Conservation (phyloP, 2,888 invertebrate species). For the Drosophila trichaetosa region DNA sequence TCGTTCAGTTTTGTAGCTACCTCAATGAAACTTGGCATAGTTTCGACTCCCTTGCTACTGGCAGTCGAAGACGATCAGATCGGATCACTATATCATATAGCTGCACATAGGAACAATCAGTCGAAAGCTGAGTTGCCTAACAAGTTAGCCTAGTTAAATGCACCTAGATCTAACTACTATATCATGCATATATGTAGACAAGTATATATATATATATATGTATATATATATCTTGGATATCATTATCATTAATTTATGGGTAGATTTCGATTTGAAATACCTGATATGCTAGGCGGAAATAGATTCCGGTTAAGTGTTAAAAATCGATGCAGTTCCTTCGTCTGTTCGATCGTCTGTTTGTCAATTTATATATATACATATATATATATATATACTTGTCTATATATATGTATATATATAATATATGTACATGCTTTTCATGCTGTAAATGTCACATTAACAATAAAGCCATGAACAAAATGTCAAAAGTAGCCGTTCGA, state of each 20-base stretch:
- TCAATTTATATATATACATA: not conserved
- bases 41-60: not conserved
- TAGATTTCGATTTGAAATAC: not conserved
- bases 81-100: not conserved
- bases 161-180: not conserved
- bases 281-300: no score
- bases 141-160: not conserved
- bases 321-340: not conserved
- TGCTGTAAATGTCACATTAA: slow-evolving; percentile 3
- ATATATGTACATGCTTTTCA: not conserved
- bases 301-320: not conserved
- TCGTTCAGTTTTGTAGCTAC: not conserved
- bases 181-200: not conserved
- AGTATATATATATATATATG: not conserved
- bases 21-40: not conserved
- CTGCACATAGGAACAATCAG: not conserved
- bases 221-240: not conserved
- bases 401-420: not conserved
- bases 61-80: not conserved
- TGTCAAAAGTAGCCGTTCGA: not conserved
- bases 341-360: not conserved
- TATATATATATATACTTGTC: not conserved
- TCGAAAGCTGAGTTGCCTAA: not conserved
- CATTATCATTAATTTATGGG: not conserved
- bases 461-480: not conserved